These are phyloP conservation scores for Eupithecia vulgata DNA, from an alignment of 2,888 invertebrate species.

Conservation along the genomic window DNA sequence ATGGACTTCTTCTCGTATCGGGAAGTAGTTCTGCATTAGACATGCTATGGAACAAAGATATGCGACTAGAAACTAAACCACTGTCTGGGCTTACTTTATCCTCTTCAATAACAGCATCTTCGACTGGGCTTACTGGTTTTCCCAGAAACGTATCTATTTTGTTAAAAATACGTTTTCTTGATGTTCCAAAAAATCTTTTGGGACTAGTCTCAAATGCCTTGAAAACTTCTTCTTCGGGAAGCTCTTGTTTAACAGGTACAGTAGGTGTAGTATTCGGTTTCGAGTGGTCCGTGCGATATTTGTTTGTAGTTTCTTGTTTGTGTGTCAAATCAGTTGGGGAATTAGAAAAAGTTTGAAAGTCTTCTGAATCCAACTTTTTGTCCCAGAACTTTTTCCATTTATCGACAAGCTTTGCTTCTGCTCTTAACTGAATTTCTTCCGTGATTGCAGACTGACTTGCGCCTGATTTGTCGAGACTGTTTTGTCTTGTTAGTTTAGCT, in stretches of 20 bases:
- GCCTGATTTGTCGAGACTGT: constrained; percentile 41
- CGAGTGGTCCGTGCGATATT: constrained; percentile 17
- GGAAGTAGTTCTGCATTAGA: constrained; percentile 69
- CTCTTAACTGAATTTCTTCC: constrained; percentile 39
- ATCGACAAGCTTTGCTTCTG: constrained; percentile 64
- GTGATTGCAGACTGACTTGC: constrained; percentile 36
- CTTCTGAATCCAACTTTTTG: constrained; percentile 64
- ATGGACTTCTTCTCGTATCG: constrained; percentile 60
- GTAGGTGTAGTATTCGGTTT: constrained; percentile 6
- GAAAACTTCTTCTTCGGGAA: constrained; percentile 78
- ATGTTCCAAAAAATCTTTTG: constrained; percentile 79
- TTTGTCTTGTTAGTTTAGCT: constrained; percentile 41
- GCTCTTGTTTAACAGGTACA: constrained; percentile 67
- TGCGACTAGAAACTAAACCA: constrained; percentile 79
- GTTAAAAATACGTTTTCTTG: constrained; percentile 75
- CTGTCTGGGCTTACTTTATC: constrained; percentile 63
- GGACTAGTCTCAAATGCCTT: constrained; percentile 81
- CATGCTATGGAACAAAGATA: constrained; percentile 75
- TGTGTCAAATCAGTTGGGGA: constrained; percentile 41
- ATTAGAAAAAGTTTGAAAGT: constrained; percentile 47
- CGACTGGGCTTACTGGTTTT: constrained; percentile 59
- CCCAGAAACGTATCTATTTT: constrained; percentile 77
- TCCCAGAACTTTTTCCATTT: constrained; percentile 80
- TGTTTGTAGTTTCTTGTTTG: constrained; percentile 31
- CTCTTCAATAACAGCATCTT: constrained; percentile 51